Percentiles rank a stretch among this genome's conserved stretches.
phyloP scores from a whole-genome alignment of 2,888 invertebrate species.

The Parelbella ahira region DNA sequence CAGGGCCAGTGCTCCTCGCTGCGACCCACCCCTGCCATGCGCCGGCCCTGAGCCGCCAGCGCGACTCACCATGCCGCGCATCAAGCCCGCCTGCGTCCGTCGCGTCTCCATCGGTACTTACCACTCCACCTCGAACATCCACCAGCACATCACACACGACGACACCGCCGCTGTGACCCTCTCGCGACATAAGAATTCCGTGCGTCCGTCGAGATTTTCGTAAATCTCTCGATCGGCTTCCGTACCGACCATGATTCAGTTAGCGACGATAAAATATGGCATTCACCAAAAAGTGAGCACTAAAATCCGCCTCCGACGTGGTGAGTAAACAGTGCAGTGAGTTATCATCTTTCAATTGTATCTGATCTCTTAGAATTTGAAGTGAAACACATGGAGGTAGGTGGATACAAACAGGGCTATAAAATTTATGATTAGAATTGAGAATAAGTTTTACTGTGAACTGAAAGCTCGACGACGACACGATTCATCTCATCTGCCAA shows the following conservation, averaged over 20 bases:
- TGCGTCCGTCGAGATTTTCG: conserved; percentile 23
- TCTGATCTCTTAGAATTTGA: conserved; percentile 11
- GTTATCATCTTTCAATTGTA: conserved; percentile 32
- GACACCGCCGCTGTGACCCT: conserved; percentile 34
- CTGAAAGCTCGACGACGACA: not conserved
- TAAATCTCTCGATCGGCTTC: conserved; percentile 22
- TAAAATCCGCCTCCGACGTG: conserved; percentile 68
- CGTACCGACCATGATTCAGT: conserved; percentile 79
- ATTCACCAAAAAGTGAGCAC: conserved; percentile 80
- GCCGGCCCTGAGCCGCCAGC: conserved; percentile 65
- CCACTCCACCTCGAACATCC: conserved; percentile 37
- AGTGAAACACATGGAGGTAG: conserved; percentile 19
- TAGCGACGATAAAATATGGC: conserved; percentile 83
- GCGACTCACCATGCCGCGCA: conserved; percentile 75
- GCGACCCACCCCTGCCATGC: conserved; percentile 60
- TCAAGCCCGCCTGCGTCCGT: conserved; percentile 78
- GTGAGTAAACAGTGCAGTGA: conserved; percentile 79
- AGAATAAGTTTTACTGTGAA: not conserved
- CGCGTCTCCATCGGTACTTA: conserved; percentile 80
- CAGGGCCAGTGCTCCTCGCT: conserved; percentile 43
- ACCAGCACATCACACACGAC: conserved; percentile 49
- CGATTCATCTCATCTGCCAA: too few species aligned
- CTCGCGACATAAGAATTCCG: conserved; percentile 17
- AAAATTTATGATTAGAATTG: conserved; percentile 1
- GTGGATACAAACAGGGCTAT: conserved; percentile 19